Percentiles rank a stretch among this genome's conserved stretches.
phyloP scores from a whole-genome alignment of 2,113 vertebrate species.

The Oreochromis aureus region DNA sequence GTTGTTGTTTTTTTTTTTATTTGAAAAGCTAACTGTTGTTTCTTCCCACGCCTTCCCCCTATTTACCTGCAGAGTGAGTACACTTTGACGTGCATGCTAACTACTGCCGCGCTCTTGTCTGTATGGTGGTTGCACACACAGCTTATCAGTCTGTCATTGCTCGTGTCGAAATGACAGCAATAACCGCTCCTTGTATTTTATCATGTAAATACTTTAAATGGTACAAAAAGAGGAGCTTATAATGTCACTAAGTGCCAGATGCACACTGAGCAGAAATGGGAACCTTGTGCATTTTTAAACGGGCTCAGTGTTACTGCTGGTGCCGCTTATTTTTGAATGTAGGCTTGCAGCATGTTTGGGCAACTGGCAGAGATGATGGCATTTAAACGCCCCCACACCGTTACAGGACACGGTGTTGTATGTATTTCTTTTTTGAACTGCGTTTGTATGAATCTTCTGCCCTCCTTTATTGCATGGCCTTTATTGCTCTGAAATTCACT shows the following conservation, averaged over 20 bases:
- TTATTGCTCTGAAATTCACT: neutral
- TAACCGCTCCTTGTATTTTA: neutral
- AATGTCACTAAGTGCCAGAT: conserved; percentile 42
- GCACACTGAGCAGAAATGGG: neutral
- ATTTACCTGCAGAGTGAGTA: conserved; percentile 85
- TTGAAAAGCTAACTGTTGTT: conserved; percentile 79
- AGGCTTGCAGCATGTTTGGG: neutral
- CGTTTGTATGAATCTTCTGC: neutral
- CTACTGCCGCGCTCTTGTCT: neutral
- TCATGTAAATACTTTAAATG: neutral
- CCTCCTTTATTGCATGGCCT: conserved; percentile 11
- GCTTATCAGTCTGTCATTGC: neutral
- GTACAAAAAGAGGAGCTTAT: conserved; percentile 22
- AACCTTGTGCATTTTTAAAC: neutral
- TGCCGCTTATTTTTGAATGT: conserved; percentile 8
- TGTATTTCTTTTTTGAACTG: neutral
- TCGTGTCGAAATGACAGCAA: neutral
- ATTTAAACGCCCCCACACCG: neutral
- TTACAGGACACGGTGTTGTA: neutral
- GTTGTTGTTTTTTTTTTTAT: neutral
- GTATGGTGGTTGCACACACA: neutral
- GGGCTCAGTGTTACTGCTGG: neutral
- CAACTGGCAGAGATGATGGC: neutral
- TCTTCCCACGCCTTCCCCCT: conserved; percentile 86
- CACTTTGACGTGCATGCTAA: conserved; percentile 49